phyloP scores from a whole-genome alignment of 2,888 invertebrate genomes.

The Timema podura region DNA sequence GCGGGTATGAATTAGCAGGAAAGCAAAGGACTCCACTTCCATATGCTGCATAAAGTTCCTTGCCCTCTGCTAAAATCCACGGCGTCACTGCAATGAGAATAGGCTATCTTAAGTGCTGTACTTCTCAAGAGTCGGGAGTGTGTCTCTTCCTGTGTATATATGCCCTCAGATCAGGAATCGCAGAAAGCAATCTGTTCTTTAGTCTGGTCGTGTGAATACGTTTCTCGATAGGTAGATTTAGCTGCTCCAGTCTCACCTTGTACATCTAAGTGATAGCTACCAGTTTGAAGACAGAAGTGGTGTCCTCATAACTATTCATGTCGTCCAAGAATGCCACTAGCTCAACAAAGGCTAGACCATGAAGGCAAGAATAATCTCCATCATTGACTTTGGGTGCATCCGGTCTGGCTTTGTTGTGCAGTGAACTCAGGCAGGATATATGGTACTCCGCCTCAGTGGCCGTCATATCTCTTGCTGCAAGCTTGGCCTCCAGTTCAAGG shows the following conservation, averaged over 20 bases:
- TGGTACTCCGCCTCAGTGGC: too few species aligned
- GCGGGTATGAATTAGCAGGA: too few species aligned
- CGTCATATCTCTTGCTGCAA: too few species aligned
- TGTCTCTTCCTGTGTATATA: not conserved
- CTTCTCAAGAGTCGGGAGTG: slow-evolving; percentile 1
- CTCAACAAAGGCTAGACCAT: too few species aligned
- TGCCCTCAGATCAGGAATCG: slow-evolving; percentile 11
- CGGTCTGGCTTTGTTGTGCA: too few species aligned
- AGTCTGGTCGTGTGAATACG: slow-evolving; percentile 8
- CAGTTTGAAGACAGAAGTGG: slow-evolving; percentile 6
- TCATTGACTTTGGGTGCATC: too few species aligned
- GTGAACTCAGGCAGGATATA: too few species aligned
- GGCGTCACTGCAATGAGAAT: not conserved
- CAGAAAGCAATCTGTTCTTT: not conserved
- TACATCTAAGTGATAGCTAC: not conserved
- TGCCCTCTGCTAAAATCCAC: not conserved
- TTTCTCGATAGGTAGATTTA: not conserved
- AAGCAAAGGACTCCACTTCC: too few species aligned
- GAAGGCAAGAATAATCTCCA: too few species aligned
- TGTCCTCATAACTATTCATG: not conserved
- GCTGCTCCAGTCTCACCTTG: not conserved
- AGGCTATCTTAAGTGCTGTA: not conserved
- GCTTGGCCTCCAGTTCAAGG: too few species aligned
- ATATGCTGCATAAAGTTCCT: too few species aligned
- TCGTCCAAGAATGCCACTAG: not conserved